phyloP scores from a whole-genome alignment of 2,888 invertebrate genomes.

The Oeneis ivallda region DNA sequence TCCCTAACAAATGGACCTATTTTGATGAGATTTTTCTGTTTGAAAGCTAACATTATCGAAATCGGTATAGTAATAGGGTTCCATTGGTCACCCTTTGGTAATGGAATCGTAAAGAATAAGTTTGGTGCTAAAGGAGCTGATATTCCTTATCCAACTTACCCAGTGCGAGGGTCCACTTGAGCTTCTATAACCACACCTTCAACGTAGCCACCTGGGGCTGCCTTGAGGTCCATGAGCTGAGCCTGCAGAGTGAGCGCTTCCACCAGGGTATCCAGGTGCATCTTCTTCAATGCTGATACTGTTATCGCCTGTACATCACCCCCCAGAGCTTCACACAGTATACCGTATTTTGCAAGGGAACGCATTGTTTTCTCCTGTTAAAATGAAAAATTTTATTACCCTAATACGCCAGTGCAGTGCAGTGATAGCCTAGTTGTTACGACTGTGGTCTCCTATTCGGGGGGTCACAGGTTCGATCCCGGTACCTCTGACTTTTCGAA shows the following conservation, averaged over 20 bases:
- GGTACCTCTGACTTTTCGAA: too few relatives aligned
- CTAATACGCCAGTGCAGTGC: too few relatives aligned
- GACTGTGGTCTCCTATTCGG: too few relatives aligned
- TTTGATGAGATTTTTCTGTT: too few relatives aligned
- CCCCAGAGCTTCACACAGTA: conserved; percentile 92
- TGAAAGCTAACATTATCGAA: too few relatives aligned
- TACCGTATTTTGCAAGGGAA: conserved; percentile 88
- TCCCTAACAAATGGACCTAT: too few relatives aligned
- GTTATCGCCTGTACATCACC: conserved; percentile 96
- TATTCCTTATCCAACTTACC: conserved; percentile 47
- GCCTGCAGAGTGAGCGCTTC: conserved; percentile 93
- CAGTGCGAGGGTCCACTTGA: conserved; percentile 63
- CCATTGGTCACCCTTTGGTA: too few relatives aligned
- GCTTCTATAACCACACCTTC: conserved; percentile 97
- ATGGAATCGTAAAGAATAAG: too few relatives aligned
- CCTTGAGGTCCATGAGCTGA: conserved; percentile 92
- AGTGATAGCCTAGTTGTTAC: too few relatives aligned
- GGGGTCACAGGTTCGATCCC: too few relatives aligned
- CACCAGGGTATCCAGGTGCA: conserved; percentile 88
- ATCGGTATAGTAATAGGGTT: too few relatives aligned
- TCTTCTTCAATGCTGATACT: conserved; percentile 93
- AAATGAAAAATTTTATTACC: not conserved
- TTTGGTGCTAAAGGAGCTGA: not conserved
- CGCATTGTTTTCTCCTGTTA: conserved; percentile 86
- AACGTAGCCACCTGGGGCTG: conserved; percentile 90